Evolutionary conservation across 2,113 vertebrate species (phyloP).

Genomic region (Cairina moschata): DNA sequence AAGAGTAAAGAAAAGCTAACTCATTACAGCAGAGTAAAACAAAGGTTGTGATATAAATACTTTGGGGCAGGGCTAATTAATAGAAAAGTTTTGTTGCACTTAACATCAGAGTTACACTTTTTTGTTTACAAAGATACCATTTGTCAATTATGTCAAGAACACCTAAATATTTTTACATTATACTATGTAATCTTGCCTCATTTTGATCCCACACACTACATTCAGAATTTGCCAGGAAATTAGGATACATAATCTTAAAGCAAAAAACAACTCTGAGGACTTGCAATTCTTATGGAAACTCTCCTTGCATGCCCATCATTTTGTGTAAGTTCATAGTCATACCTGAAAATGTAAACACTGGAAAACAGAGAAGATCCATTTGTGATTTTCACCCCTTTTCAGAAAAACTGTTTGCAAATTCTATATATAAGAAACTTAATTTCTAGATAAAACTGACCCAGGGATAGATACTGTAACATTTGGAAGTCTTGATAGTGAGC

Average conservation of each 20-base stretch:
- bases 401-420: not conserved
- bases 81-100: rapidly evolving
- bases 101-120: rapidly evolving
- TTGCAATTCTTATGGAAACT: not conserved
- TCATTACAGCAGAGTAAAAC: not conserved
- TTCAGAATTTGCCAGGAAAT: not conserved
- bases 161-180: not conserved
- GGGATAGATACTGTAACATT: not conserved
- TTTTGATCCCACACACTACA: not conserved
- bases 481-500: not conserved
- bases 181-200: not conserved
- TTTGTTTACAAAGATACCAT: not conserved
- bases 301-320: not conserved
- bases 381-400: not conserved
- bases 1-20: not conserved
- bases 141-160: not conserved
- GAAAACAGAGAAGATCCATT: not conserved
- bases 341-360: not conserved
- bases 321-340: not conserved
- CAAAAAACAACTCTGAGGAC: not conserved
- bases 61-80: not conserved
- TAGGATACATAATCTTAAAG: not conserved
- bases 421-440: not conserved
- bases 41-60: not conserved
- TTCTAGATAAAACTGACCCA: not conserved